Base-by-base conservation (phyloP, 2,113 vertebrate genomes). In the Myotis lucifugus region DNA sequence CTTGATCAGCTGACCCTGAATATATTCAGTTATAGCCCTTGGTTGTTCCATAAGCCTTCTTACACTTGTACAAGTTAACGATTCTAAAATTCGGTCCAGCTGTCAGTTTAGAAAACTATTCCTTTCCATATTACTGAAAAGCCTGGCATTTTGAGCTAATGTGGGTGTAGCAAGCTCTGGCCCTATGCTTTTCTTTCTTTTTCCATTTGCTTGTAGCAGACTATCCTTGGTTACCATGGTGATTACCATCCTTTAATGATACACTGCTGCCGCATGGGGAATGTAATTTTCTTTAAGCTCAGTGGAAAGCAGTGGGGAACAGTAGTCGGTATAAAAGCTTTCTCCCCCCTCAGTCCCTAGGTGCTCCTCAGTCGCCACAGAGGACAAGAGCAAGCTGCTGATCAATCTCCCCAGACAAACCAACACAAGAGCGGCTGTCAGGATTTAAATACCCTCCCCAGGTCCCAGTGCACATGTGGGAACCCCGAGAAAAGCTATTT, bases 281-380 rank as follows among this genome's bases (percentile, higher is more conserved):
- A 92, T 95, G 92, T 61, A 90, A 91, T 97, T 96, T 95, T 92
- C 94, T 93, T 90, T 72, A 69, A 92, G 85, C 19, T 8, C 66
- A 10, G 9, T 19, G 59, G 89, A 84, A 70, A 29, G 67, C 34
- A 9, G 46, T 14, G 48, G 23, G 56, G 69, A 52, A 73, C 6
- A n/a, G 59, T 4, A 37, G 72, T 72, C 37, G 74, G 83, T 72
- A 70, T 32, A 9, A 91, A 85, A 74, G 94, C 88, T 64, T 76
- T 34, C 77, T 54, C 19, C 40, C 52, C 17, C 0, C 13, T 76
- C 67, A n/a, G 37, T 89, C 78, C 85, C 92, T 67, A 59, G 85
- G 56, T 96, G 82, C 64, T 94, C 21, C 79, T 73, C n/a, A 2
- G n/a, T 37, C 25, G 6, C 84, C 66, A 54, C 70, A 73, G 76